Evolutionary conservation across 2,797 vertebrate species (phyloP), one percentile per base, ranked within the genome.

Genomic region (Buceros bicornis): DNA sequence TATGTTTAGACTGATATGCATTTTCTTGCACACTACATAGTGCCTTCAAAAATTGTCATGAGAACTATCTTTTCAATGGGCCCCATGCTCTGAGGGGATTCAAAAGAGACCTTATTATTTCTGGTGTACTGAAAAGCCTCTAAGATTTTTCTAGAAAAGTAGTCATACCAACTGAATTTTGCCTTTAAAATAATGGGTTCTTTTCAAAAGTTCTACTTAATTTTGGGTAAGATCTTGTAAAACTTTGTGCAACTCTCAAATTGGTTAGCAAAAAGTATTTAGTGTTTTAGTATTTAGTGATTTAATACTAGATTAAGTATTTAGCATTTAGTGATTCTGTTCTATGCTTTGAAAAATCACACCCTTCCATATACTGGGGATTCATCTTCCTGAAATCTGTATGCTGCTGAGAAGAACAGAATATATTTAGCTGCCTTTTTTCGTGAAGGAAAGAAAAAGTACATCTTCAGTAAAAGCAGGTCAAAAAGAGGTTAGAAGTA

Each of bases 401-500:
- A 48, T 64, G 60, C 48, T 88, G 37, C 60, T 94, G 45, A 69
- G 92, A 81, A 83, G 86, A 92, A 29, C 16, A 80, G 82, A 84
- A 85, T 93, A 94, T 90, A 95, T 94, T 93, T 94, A 96, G 76
- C 66, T 67, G 50, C 26, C 7, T 65, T 89, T 82, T 56, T 56
- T 80, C 47, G 66, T 54, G 11, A 18, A 70, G 26, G 42, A 70
- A 87, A 81, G 33, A 33, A 87, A 94, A 91, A 12, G 25, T 60
- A 89, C 13, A 20, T 50, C 62, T 95, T 90, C 73, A 86, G 51
- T 81, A 69, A 95, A 95, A 95, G 35, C 33, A 89, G 89, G 89
- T 93, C 87, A 95, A 88, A 94, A 86, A 73, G 48, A 94, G 94
- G 91, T 93, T 90, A 87, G 83, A 95, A 93, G 62, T 71, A 96